Evolutionary conservation across 2,888 invertebrate species (phyloP).

Genomic region (Spatulosminthurus flaviceps): DNA sequence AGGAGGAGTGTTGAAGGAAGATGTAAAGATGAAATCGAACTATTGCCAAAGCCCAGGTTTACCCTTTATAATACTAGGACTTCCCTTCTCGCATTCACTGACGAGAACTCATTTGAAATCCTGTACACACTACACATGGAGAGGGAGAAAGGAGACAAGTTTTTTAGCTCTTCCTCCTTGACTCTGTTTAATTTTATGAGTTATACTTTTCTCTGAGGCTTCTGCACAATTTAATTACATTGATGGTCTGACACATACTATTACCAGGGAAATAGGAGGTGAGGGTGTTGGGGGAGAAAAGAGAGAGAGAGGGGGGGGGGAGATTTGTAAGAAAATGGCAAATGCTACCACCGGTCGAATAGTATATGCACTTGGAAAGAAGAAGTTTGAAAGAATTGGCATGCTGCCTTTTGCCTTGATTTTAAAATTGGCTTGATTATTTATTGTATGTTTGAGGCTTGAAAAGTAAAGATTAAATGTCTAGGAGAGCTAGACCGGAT

Average conservation of each 20-base stretch:
- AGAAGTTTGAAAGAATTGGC: conserved; percentile 12
- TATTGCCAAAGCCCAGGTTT: conserved; percentile 23
- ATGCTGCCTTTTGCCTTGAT: conserved; percentile 39
- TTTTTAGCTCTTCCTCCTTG: conserved; percentile 26
- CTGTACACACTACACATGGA: too few species aligned
- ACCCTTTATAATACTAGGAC: too few species aligned
- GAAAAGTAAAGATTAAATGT: not conserved
- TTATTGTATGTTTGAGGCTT: conserved; percentile 17
- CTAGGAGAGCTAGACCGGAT: not conserved
- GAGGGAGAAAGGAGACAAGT: too few species aligned
- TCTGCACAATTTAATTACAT: too few species aligned
- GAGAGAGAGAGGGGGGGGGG: not conserved
- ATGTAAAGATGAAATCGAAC: conserved; percentile 7
- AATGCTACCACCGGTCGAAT: not conserved
- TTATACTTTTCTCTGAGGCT: conserved; percentile 33
- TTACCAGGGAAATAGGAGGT: too few species aligned
- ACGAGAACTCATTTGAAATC: too few species aligned
- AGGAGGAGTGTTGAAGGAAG: conserved; percentile 3
- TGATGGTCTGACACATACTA: too few species aligned
- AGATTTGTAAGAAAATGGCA: conserved; percentile 10
- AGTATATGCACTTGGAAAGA: conserved; percentile 9
- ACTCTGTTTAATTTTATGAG: conserved; percentile 40
- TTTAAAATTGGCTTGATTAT: conserved; percentile 41
- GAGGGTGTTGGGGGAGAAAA: too few species aligned
- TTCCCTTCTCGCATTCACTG: too few species aligned